Conservation (phyloP, 2,888 invertebrate genomes). For the Pseudococcus viburni region DNA sequence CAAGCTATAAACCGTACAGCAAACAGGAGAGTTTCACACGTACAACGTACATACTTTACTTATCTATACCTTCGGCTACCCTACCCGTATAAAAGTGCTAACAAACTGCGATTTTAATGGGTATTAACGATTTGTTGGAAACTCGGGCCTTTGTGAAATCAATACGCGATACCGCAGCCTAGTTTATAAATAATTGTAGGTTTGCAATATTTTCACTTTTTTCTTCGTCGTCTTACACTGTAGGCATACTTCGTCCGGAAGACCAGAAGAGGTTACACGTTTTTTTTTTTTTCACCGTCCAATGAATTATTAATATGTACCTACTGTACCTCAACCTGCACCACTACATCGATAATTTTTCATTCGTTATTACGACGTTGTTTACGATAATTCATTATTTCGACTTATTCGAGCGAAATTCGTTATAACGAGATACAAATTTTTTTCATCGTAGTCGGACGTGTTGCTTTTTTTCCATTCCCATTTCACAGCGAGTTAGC, state of each 20-base stretch:
- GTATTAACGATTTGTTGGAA: conserved; percentile 32
- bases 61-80: no score
- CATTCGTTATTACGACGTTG: conserved; percentile 46
- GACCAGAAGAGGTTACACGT: neutral
- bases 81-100: no score
- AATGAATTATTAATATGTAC: conserved; percentile 39
- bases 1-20: no score
- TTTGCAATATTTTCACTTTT: conserved; percentile 23
- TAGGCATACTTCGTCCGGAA: no score
- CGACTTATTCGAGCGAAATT: conserved; percentile 52
- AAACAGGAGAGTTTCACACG: no score
- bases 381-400: conserved; percentile 44
- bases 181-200: conserved; percentile 28
- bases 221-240: neutral
- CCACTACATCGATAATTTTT: conserved; percentile 29
- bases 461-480: conserved; percentile 16
- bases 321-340: neutral
- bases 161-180: neutral
- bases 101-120: no score
- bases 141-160: conserved; percentile 4
- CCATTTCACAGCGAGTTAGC: neutral
- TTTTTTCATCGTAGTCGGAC: neutral
- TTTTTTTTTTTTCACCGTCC: neutral
- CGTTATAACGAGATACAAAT: conserved; percentile 13
- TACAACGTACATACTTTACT: no score